Base-by-base conservation (phyloP, 2,888 invertebrate species). In the Noctua pronuba region DNA sequence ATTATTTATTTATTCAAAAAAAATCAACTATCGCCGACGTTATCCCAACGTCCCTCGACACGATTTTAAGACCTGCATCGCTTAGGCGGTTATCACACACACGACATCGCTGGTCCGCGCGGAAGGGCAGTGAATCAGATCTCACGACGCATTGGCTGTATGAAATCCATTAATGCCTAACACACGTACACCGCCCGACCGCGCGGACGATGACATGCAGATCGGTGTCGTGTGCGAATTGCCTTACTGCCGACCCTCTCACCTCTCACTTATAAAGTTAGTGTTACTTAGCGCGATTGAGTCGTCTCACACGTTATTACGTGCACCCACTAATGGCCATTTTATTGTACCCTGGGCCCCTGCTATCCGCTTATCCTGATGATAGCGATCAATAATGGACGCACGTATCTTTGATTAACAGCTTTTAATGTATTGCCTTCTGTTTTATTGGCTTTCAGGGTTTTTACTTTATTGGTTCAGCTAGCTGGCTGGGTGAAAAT, bases 301-400 rank as follows among this genome's bases (percentile, higher is more conserved):
- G 84, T 87, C 74, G 73, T 72, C 83, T 72, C 69, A 70, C 82
- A 77, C 92, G 74, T 91, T 93, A 92, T 91, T 90, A 88, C 88
- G 80, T 88, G 91, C 91, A 90, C 85, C 86, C 58, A 87, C 90
- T 90, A 90, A 90, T 90, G 90, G 91, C 67, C 77, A 85, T 90
- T 90, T 90, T 91, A 91, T 90, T 87, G 89, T 87, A 31, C 58
- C 71, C 79, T 76, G 69, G 66, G 28, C 73, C 76, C 83, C 68
- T 78, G 73, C 71, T 24, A 73, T 68, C 75, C 77, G 75, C 66
- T 71, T 79, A 75, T 73, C 75, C 79, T 73, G 76, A 83, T 86
- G 84, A 83, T 85, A 62, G 55, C 83, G 65, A 83, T 86, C 85
- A 75, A 86, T 85, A 86, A 85, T 85, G 85, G 85, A 78, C 75